Evolutionary conservation across 2,888 invertebrate species (phyloP).

Genomic region (Temnothorax rugatulus): DNA sequence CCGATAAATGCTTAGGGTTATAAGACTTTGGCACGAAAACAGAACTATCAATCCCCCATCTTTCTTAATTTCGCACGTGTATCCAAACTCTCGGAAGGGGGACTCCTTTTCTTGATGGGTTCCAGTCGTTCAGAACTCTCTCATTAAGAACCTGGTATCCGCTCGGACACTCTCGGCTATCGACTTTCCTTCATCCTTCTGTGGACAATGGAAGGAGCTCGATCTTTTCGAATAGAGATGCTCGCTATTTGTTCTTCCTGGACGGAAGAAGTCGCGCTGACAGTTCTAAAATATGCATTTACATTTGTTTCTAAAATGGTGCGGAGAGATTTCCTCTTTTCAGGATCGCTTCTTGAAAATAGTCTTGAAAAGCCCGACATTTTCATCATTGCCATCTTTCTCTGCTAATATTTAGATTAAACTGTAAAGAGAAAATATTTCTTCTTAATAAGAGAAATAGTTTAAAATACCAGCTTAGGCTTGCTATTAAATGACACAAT

Average conservation of each 20-base stretch:
- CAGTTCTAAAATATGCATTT: slow-evolving; percentile 41
- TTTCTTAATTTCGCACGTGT: slow-evolving; percentile 27
- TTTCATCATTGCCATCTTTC: neutral
- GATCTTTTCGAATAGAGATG: slow-evolving; percentile 23
- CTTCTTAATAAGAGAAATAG: neutral
- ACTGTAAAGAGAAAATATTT: neutral
- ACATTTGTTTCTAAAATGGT: slow-evolving; percentile 19
- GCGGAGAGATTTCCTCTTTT: neutral
- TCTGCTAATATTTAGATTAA: neutral
- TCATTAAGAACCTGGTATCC: neutral
- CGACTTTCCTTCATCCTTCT: slow-evolving; percentile 18
- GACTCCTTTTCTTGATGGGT: neutral
- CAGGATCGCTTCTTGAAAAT: neutral
- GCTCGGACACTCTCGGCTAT: neutral
- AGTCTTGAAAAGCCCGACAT: neutral
- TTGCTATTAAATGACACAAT: neutral
- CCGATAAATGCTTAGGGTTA: neutral
- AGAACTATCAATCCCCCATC: neutral
- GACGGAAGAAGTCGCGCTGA: slow-evolving; percentile 4
- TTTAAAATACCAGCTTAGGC: neutral
- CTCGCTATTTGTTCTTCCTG: slow-evolving; percentile 32
- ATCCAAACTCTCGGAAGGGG: neutral
- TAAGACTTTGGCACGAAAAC: neutral
- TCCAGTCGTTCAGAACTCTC: neutral
- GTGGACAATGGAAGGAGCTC: neutral